Base-by-base conservation (phyloP, 2,113 vertebrate species). In the Athene cunicularia region DNA sequence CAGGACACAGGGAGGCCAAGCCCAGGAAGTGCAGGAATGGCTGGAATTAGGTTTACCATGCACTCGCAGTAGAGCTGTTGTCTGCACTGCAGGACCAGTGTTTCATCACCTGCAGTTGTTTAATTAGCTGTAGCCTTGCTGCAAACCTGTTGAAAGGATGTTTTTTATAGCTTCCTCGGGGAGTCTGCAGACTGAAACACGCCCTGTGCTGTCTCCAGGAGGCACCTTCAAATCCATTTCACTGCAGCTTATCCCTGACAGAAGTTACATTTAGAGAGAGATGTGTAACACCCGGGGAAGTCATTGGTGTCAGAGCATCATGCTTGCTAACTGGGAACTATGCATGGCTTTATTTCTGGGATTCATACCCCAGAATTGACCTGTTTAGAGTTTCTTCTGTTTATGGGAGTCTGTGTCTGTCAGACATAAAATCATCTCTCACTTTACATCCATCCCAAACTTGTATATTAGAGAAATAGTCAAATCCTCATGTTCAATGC, bases 71-170 rank as follows among this genome's bases (percentile, higher is more conserved):
- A 19, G 58, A 75, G 81, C 60, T 91, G 67, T 22, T 88, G 68
- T 32, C 91, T 93, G 85, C 74, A 75, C 91, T 96, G 94, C 96
- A 91, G 91, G 91, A 88, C 66, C 66, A 66, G 68, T 32, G 74
- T 87, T 55, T 45, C 41, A 50, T 87, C 94, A 81, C 62, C 88
- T 95, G 90, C 95, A 75, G 26, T 43, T 80, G 87, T 91, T 96
- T 90, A 95, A 95, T 95, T 96, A 96, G 91, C 93, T 96, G 95
- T 32, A 96, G 86, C 85, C 59, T 82, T 90, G 81, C 88, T 95
- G 94, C 87, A 92, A 83, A 92, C 88, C 83, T 80, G 94, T 88
- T 97, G 94, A 87, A 93, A 93, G 71, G 87, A 66, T 90, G 90
- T 84, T 95, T 90, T 88, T 90, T 91, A 74, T 90, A 90, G 85